Conservation (phyloP, 1,140 invertebrate species). For the Bilobella aurantiaca region DNA sequence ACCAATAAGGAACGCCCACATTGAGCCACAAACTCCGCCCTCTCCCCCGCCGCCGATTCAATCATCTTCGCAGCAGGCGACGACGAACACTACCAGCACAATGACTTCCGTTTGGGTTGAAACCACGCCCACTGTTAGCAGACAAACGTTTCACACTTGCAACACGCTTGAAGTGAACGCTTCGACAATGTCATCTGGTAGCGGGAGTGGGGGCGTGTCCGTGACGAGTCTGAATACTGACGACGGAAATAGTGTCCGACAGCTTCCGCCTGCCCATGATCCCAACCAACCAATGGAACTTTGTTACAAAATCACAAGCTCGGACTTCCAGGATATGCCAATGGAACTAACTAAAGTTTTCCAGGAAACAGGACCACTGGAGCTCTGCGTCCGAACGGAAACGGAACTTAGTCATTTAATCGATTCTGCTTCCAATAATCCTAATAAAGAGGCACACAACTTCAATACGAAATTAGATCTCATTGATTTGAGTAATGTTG, state of each 20-base stretch:
- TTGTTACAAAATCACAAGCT: conserved; percentile 28
- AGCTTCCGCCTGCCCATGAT: conserved; percentile 6
- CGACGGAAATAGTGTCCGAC: background rate
- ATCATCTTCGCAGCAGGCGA: too few relatives aligned
- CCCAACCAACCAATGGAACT: conserved; percentile 32
- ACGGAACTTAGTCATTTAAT: conserved; percentile 23
- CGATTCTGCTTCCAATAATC: conserved; percentile 22
- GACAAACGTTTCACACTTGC: too few relatives aligned
- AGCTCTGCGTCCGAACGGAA: conserved; percentile 31
- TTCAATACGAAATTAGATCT: conserved; percentile 1
- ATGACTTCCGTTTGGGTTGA: background rate
- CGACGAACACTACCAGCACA: background rate
- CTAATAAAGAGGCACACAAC: background rate
- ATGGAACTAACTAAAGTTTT: conserved; percentile 34
- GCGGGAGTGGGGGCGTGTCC: too few relatives aligned
- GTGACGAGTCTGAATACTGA: too few relatives aligned
- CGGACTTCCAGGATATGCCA: conserved; percentile 30
- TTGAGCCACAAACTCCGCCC: background rate
- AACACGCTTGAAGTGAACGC: too few relatives aligned
- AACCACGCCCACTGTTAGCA: background rate
- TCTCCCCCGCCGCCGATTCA: background rate
- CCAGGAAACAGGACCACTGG: conserved; percentile 27
- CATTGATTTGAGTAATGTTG: background rate
- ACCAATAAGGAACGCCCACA: background rate
- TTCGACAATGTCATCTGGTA: too few relatives aligned